These are phyloP conservation scores for Listronotus oregonensis DNA, from an alignment of 1,140 invertebrate genomes.

Conservation along the genomic window DNA sequence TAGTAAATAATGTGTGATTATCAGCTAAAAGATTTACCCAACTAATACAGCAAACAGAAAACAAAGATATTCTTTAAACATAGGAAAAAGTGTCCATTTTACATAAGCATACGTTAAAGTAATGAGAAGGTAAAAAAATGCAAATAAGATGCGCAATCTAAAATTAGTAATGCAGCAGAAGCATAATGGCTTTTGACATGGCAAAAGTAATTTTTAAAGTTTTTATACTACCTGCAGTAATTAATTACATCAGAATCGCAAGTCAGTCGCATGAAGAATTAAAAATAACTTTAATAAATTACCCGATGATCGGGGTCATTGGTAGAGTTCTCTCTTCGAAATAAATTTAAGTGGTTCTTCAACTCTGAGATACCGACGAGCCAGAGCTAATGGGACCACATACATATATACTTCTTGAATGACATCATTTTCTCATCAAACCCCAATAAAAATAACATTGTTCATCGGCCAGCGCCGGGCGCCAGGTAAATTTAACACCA, in stretches of 20 bases:
- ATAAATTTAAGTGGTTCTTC: constrained; percentile 29
- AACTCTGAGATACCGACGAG: constrained; percentile 44
- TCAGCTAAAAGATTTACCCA: no score
- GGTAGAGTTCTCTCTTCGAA: constrained; percentile 15
- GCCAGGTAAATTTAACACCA: constrained; percentile 48
- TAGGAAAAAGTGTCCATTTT: no score
- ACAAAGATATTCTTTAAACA: no score
- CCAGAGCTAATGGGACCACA: constrained; percentile 50
- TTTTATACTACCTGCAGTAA: constrained; percentile 2
- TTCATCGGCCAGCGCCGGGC: constrained; percentile 42
- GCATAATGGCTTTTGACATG: neutral
- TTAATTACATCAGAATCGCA: neutral
- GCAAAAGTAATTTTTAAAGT: neutral
- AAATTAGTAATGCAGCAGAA: neutral
- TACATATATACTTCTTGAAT: constrained; percentile 51
- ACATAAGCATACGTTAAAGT: no score
- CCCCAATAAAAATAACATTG: constrained; percentile 53
- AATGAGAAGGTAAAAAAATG: no score
- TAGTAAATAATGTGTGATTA: no score
- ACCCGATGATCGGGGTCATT: constrained; percentile 23
- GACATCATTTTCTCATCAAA: constrained; percentile 55
- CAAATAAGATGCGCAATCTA: no score
- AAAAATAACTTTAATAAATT: constrained; percentile 22
- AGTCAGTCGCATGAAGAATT: constrained; percentile 18
- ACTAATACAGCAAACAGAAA: no score